Evolutionary conservation across 2,888 invertebrate species (phyloP).

Genomic region (Scelioninae gen. 1): DNA sequence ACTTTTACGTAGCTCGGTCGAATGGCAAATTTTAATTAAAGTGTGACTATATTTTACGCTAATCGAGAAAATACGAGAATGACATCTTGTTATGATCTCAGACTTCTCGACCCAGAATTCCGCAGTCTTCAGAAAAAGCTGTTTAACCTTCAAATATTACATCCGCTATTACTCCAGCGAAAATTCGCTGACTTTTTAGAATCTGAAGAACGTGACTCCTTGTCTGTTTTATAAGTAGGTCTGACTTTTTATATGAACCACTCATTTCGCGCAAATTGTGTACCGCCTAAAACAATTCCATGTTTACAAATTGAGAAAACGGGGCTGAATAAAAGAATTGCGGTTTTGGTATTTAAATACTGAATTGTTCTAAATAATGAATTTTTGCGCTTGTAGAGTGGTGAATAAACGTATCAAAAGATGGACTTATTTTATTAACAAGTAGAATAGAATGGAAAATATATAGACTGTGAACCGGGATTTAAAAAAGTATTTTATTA

Average conservation of each 20-base stretch:
- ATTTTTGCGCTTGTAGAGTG: background rate
- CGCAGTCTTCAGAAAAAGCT: conserved; percentile 55
- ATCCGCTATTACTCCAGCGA: conserved; percentile 11
- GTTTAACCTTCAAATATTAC: conserved; percentile 49
- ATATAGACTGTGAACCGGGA: too few species aligned
- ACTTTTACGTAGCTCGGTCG: background rate
- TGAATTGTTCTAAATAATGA: background rate
- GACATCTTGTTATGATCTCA: conserved; percentile 55
- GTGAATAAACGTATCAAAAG: background rate
- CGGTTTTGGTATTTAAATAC: background rate
- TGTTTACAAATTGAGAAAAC: background rate
- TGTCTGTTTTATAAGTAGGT: conserved; percentile 9
- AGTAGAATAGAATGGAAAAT: too few species aligned
- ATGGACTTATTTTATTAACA: background rate
- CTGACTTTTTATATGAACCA: conserved; percentile 2
- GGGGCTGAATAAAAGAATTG: background rate
- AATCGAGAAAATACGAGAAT: conserved; percentile 64
- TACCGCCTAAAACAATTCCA: background rate
- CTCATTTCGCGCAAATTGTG: background rate
- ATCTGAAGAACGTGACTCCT: conserved; percentile 8
- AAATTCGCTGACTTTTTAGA: conserved; percentile 15
- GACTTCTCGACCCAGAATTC: conserved; percentile 50
- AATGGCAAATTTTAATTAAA: conserved; percentile 70
- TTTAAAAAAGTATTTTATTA: too few species aligned
- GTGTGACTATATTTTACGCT: conserved; percentile 70